Conservation (phyloP, 2,888 invertebrate species). For the Lysandra bellargus region DNA sequence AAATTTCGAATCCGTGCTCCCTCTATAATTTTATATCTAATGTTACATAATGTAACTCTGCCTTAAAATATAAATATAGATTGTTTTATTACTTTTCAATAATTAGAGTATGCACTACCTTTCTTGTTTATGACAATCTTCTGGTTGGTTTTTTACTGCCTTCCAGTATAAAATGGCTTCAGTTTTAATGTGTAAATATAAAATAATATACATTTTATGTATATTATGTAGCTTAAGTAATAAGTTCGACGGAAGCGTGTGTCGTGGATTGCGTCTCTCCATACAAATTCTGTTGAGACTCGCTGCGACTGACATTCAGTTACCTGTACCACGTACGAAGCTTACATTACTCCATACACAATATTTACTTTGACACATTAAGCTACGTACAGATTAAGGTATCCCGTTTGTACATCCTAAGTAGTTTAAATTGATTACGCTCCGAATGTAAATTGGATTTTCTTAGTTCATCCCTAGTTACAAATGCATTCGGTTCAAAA, state of each 20-base stretch:
- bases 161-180: no score
- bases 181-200: no score
- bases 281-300: constrained; percentile 15
- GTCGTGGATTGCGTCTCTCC: constrained; percentile 2
- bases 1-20: no score
- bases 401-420: not conserved
- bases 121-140: no score
- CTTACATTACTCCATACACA: constrained; percentile 11
- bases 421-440: constrained; percentile 8
- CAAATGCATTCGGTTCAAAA: not conserved
- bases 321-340: constrained; percentile 14
- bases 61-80: no score
- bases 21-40: no score
- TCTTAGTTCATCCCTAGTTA: not conserved
- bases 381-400: constrained; percentile 5
- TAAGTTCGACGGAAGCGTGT: constrained; percentile 4
- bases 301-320: constrained; percentile 26
- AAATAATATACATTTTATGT: no score
- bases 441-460: not conserved
- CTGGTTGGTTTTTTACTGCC: no score
- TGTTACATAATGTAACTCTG: no score
- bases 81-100: no score
- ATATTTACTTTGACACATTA: constrained; percentile 23
- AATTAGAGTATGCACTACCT: no score
- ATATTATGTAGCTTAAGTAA: not conserved